A percentile compares a stretch with the other conserved stretches of the same genome.
phyloP scores from a whole-genome alignment of 2,888 invertebrate species.

The Zygaena filipendulae region DNA sequence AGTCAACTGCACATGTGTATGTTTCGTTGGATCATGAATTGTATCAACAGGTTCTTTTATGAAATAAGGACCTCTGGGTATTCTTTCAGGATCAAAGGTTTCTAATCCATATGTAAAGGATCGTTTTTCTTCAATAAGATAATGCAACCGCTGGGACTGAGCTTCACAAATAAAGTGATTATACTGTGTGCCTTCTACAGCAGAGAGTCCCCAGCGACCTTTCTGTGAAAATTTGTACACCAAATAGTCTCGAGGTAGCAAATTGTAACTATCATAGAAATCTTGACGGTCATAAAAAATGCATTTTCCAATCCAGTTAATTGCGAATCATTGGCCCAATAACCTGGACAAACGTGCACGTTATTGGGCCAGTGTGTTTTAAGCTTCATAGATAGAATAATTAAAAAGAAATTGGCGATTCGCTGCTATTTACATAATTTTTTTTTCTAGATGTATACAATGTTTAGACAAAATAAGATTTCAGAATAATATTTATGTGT shows the following conservation, averaged over 20 bases:
- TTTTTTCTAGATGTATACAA: no score
- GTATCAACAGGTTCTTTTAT: conserved; percentile 85
- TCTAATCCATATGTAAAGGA: conserved; percentile 89
- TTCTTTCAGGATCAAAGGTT: conserved; percentile 79
- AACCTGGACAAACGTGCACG: no score
- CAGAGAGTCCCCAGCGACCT: conserved; percentile 87
- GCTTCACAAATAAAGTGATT: conserved; percentile 91
- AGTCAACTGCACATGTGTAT: conserved; percentile 81
- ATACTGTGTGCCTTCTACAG: conserved; percentile 80
- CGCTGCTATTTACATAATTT: no score
- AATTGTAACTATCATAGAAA: conserved; percentile 51
- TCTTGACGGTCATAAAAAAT: conserved; percentile 72
- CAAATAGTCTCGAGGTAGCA: conserved; percentile 76
- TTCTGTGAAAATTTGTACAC: conserved; percentile 79
- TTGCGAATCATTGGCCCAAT: conserved; percentile 85
- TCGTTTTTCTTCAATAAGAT: conserved; percentile 78
- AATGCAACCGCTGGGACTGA: conserved; percentile 76
- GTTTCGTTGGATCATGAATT: conserved; percentile 83
- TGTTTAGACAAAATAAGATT: no score
- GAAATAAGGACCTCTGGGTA: conserved; percentile 91
- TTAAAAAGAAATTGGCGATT: no score
- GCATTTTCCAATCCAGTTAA: conserved; percentile 84
- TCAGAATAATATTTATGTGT: no score
- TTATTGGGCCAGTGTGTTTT: no score
- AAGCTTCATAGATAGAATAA: no score